Evolutionary conservation across 2,113 vertebrate species (phyloP), one percentile per base, ranked within the genome.

Genomic region (Pelodiscus sinensis): DNA sequence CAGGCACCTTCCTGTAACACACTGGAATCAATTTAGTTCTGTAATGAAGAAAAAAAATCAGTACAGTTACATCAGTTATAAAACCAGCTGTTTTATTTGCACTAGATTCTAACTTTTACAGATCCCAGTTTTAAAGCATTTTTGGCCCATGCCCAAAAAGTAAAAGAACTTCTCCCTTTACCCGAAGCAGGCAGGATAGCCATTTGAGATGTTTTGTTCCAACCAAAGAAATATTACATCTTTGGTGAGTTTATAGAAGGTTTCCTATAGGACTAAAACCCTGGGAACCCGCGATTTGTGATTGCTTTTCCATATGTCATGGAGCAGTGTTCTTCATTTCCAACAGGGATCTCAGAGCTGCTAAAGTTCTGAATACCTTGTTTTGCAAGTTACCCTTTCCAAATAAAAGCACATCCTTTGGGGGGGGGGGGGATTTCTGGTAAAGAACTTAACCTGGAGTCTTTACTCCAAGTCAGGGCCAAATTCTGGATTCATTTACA

Each of bases 151-250:
- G 50, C 94, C 94, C 97, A 97, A 91, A 95, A 94, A 38, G 52
- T 24, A 89, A 77, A 81, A 86, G 82, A 84, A 92, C 95, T 90
- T 95, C 88, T 88, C 81, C 83, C 24, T 97, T 97, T 96, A 98
- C 97, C 89, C 52, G 16, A 97, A 97, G 93, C 88, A 96, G 92
- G 92, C 90, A 87, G 27, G 83, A 95, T 96, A 98, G 96, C 96
- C 95, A 83, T 96, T 97, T 94, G 95, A 93, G 85, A 54, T 90
- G 88, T 94, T 79, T 85, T 86, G 62, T 92, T 60, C 83, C 85
- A 56, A 29, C 22, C 75, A 81, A 95, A 95, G 73, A 38, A 83
- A 50, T 52, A 65, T 38, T 50, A 29, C 31, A 1, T 9, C 83
- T 57, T n/a, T 5, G 18, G 0, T 25, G 80, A 55, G n/a, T 90